Conservation (phyloP, 2,888 invertebrate species). For the Eilema depressum region DNA sequence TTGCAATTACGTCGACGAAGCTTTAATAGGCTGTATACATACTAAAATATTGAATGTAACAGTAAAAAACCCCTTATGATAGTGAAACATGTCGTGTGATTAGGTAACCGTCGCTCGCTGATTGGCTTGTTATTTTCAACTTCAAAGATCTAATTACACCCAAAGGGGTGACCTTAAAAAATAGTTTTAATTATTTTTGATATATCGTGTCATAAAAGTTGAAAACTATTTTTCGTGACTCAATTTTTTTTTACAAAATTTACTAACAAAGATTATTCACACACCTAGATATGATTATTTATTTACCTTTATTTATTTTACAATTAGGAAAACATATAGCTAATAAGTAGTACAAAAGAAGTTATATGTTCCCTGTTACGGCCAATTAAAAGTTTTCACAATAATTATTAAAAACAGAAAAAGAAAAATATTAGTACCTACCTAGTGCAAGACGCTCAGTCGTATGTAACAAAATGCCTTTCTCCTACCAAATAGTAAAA, state of each 20-base stretch:
- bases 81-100: not conserved
- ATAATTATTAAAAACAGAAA: too few relatives aligned
- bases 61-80: constrained; percentile 14
- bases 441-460: too few relatives aligned
- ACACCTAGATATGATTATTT: not conserved
- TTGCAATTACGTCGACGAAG: constrained; percentile 60
- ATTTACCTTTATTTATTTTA: too few relatives aligned
- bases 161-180: not conserved
- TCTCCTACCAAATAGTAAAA: too few relatives aligned
- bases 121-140: not conserved
- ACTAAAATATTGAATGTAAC: constrained; percentile 29
- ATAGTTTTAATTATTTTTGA: not conserved
- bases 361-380: too few relatives aligned
- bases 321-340: too few relatives aligned
- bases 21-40: constrained; percentile 33
- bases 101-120: too few relatives aligned
- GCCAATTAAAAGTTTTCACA: too few relatives aligned
- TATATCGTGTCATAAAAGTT: not conserved
- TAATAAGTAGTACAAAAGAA: too few relatives aligned
- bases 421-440: too few relatives aligned
- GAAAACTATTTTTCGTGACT: not conserved
- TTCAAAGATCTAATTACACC: not conserved
- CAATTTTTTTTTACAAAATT: not conserved
- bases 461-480: too few relatives aligned
- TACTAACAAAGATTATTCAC: not conserved